Evolutionary conservation across 1,140 invertebrate genomes (phyloP), one percentile per base, ranked within the genome.

Genomic region (Philopotamus ludificatus): DNA sequence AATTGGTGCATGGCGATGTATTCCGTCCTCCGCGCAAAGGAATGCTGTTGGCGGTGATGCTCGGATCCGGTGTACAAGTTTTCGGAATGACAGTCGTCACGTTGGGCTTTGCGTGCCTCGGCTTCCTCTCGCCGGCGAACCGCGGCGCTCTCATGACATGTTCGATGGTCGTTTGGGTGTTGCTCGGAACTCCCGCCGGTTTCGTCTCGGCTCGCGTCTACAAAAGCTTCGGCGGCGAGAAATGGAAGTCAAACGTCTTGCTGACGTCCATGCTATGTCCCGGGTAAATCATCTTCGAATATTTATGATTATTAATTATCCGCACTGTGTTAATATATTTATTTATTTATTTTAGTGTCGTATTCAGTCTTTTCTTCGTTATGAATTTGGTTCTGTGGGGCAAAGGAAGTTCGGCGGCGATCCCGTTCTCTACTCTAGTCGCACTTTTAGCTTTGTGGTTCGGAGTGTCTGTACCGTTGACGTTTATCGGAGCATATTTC

Each of bases 141-240:
- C 87, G 97, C 75, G 97, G 97, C 12, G 94, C 97, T 7, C 77
- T 99, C 39, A 99, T 99, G 96, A 99, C 97, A 2, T 98, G 95
- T 79, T 91, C 95, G 15, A 87, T 98, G 84, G 91, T 97, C 0
- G 84, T 97, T 39, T 99, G 94, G 79, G 96, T 99, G 0, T 89
- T 95, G 63, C 83, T 99, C 12, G 97, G 97, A 25, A 95, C 94
- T 1, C 92, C 93, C 20, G 95, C 96, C 64, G 97, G 97, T 7
- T 99, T 97, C 79, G 89, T 95, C 21, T 97, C 95, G 49, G 93
- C 97, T 3, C 82, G 96, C 70, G 89, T 99, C 68, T 99, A 99
- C 77, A 99, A 99, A 83, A 97, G 94, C 79, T 98, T 98, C 79
- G 94, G 95, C 12, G 97, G 97, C 12, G 89, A 97, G 72, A 94